Evolutionary conservation across 92 coral and sea anemone genomes (phyloP).

Genomic region (Isaurus tuberculatus): DNA sequence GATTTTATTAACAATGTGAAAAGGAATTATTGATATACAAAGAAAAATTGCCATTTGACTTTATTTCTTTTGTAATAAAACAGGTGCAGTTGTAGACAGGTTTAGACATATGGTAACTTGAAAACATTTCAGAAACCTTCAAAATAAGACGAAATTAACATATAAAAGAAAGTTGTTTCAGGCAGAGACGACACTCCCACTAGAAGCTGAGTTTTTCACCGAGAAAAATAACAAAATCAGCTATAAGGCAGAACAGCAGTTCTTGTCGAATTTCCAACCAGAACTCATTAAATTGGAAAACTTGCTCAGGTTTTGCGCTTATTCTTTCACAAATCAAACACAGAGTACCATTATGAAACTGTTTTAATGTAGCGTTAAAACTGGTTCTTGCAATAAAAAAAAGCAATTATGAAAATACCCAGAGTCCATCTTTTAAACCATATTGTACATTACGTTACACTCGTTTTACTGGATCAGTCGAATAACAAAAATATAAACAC

Average conservation of each 20-base stretch:
- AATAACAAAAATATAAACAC: background rate
- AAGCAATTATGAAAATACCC: background rate
- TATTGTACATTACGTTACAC: background rate
- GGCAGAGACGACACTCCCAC: background rate
- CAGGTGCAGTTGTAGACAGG: conserved; percentile 11
- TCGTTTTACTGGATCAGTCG: background rate
- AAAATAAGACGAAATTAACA: background rate
- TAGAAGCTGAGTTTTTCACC: background rate
- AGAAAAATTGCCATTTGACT: background rate
- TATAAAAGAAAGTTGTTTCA: background rate
- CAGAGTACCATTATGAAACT: background rate
- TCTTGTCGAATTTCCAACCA: background rate
- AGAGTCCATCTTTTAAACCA: background rate
- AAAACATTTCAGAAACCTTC: background rate
- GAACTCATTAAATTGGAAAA: background rate
- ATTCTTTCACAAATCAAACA: background rate
- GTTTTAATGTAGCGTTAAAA: background rate
- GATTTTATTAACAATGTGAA: background rate
- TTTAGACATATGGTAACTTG: background rate
- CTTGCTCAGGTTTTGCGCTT: background rate
- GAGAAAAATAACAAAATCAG: background rate
- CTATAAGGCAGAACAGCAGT: background rate
- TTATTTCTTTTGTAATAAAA: background rate
- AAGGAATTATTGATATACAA: background rate
- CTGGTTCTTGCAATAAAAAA: background rate